These are phyloP conservation scores for Drosophila chauvacae DNA, from an alignment of 1,140 invertebrate species.

Conservation along the genomic window DNA sequence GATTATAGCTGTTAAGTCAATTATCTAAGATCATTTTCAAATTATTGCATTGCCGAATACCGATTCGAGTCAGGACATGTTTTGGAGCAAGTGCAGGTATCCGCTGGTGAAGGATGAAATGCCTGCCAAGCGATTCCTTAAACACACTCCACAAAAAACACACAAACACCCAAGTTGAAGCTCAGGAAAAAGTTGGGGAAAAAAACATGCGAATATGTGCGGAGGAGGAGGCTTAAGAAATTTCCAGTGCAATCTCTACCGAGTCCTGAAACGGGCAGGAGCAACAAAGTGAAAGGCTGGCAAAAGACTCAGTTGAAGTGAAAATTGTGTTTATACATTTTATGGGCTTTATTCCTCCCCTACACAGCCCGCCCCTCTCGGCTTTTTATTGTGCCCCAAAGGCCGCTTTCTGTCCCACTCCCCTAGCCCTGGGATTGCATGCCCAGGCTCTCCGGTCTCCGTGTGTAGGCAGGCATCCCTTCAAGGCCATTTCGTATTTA, in stretches of 20 bases:
- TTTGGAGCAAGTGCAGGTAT: neutral
- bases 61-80: neutral
- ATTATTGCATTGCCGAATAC: neutral
- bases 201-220: neutral
- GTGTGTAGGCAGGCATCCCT: neutral
- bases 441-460: neutral
- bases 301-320: slow-evolving; percentile 59
- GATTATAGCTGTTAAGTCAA: neutral
- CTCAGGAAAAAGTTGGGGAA: neutral
- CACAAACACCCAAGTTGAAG: neutral
- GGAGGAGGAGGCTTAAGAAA: neutral
- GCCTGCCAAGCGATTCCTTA: neutral
- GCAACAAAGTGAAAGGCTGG: slow-evolving; percentile 31
- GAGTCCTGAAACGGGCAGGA: neutral
- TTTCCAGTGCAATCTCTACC: neutral
- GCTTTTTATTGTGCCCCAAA: slow-evolving; percentile 53
- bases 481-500: slow-evolving; percentile 26
- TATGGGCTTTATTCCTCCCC: slow-evolving; percentile 25
- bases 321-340: slow-evolving; percentile 71
- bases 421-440: neutral
- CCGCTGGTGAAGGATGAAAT: neutral
- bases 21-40: slow-evolving; percentile 13
- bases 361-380: neutral
- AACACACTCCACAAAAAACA: neutral
- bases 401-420: slow-evolving; percentile 20